Evolutionary conservation across 2,113 vertebrate species (phyloP), one percentile per base, ranked within the genome.

Genomic region (Pachyramphus minor): DNA sequence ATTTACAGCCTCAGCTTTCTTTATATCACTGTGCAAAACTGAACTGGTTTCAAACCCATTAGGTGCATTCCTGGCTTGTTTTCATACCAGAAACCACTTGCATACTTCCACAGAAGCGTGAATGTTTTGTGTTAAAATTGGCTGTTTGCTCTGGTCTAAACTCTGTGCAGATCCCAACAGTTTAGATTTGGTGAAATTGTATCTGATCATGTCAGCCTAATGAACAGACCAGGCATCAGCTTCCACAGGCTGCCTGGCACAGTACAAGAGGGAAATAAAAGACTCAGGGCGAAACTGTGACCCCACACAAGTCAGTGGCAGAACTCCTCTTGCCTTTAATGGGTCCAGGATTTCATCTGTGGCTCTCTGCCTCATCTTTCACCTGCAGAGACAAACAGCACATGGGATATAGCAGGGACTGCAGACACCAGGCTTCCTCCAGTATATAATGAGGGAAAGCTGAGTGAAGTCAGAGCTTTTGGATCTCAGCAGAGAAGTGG

Each of bases 251-350:
- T 94, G 88, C 64, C 83, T 94, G 79, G 75, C 85, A 78, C 78
- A 16, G 37, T 53, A 84, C 60, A 58, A 79, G 66, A 58, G 8
- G 13, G 85, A 93, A 96, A 95, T 90, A 84, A 96, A 93, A 94
- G 93, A 94, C 92, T 81, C 39, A 20, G 92, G 92, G 86, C 80
- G 90, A 74, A 96, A 79, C 62, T 66, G 16, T 90, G 93, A 95
- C 93, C 94, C 92, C 31, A 42, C 68, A 79, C 47, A 66, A 96
- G 85, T 96, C 88, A 92, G 60, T 79, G 86, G 88, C 60, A 90
- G 90, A 96, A 68, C 76, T 96, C 60, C 60, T 75, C 66, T 90
- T 67, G n/a, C 76, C 84, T 86, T 86, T 92, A 94, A 97, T 92
- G 83, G 73, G 37, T 80, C 64, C 93, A 44, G 68, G 86, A 93